Conservation (phyloP, 2,113 vertebrate genomes). For the Strix uralensis region DNA sequence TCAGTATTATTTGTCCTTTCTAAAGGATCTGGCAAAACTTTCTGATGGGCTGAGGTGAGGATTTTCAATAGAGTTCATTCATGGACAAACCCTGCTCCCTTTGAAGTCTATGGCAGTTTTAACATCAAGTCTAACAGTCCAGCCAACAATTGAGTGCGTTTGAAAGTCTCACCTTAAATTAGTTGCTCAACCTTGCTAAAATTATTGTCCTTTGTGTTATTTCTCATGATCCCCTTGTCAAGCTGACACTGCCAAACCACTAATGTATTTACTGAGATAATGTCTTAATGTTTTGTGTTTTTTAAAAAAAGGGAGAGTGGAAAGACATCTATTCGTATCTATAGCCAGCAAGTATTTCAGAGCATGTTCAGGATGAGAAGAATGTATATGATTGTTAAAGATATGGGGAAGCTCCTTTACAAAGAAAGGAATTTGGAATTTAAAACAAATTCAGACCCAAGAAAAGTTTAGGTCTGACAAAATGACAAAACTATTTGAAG, state of each 20-base stretch:
- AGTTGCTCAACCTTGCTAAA: conserved; percentile 57
- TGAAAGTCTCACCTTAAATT: conserved; percentile 47
- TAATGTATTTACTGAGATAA: conserved; percentile 15
- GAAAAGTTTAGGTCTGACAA: background rate
- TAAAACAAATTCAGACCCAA: background rate
- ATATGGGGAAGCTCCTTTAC: background rate
- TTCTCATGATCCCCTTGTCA: conserved; percentile 53
- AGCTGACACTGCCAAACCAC: conserved; percentile 22
- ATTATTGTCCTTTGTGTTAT: conserved; percentile 52
- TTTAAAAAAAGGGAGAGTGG: background rate
- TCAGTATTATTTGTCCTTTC: background rate
- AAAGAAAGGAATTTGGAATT: background rate
- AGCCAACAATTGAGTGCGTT: background rate
- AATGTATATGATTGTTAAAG: background rate
- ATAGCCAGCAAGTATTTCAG: background rate
- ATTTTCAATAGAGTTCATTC: background rate
- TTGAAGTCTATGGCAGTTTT: background rate
- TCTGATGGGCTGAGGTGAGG: background rate
- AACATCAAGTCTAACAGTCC: background rate
- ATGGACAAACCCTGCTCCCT: background rate
- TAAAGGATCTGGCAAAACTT: background rate
- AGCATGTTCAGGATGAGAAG: background rate
- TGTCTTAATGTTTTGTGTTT: conserved; percentile 38
- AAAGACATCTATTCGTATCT: background rate
- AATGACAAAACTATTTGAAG: background rate